Conservation (phyloP, 1,140 invertebrate species). For the Melanaphis sacchari region DNA sequence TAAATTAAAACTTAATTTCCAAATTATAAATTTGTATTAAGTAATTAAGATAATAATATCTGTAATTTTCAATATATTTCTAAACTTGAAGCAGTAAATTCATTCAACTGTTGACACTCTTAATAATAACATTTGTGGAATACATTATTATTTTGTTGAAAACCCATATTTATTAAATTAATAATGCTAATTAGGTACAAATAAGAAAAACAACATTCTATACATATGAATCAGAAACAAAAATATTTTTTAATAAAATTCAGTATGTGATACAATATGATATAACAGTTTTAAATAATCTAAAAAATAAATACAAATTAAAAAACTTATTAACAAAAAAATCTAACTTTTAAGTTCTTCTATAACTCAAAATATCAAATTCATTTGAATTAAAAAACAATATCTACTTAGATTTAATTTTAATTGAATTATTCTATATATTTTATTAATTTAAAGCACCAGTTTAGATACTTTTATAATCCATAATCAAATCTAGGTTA, state of each 20-base stretch:
- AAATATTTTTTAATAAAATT: neutral
- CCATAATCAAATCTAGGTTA: conserved; percentile 39
- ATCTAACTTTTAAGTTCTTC: neutral
- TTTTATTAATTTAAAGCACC: neutral
- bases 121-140: neutral
- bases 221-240: neutral
- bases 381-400: neutral
- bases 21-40: neutral
- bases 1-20: neutral
- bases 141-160: neutral
- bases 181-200: neutral
- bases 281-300: neutral
- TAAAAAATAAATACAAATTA: neutral
- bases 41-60: neutral
- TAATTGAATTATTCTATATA: neutral
- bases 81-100: neutral
- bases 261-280: neutral
- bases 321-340: neutral
- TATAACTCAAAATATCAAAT: neutral
- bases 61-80: neutral
- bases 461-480: conserved; percentile 8
- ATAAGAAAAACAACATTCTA: neutral
- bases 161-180: neutral
- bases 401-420: neutral
- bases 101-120: neutral